A percentile compares a stretch with the other conserved stretches of the same genome.
phyloP scores from a whole-genome alignment of 2,113 vertebrate species.

The Crotalus helleri region DNA sequence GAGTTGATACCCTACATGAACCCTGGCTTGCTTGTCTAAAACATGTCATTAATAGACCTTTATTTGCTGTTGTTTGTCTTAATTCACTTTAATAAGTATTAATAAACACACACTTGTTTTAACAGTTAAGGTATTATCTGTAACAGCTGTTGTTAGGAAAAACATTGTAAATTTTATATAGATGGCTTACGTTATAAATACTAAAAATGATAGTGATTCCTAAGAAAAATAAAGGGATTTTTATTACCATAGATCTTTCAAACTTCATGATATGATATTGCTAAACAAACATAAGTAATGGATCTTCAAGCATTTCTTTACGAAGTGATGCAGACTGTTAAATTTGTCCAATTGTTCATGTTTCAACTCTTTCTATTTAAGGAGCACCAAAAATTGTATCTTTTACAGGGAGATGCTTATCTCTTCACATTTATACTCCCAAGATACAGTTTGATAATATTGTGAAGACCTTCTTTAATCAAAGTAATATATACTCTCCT shows the following conservation, averaged over 20 bases:
- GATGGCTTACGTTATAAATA: background rate
- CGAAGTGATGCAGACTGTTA: background rate
- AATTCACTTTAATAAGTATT: background rate
- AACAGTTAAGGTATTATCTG: background rate
- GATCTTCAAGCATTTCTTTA: background rate
- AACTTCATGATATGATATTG: background rate
- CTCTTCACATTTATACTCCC: background rate
- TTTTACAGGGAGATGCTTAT: background rate
- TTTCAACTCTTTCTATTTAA: background rate
- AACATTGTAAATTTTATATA: background rate
- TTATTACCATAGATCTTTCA: background rate
- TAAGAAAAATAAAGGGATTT: background rate
- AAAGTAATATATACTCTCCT: background rate
- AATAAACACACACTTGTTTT: background rate
- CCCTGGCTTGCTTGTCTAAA: background rate
- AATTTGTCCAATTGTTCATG: background rate
- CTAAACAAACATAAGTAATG: background rate
- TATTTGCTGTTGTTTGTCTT: background rate
- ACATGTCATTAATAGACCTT: background rate
- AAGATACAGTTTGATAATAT: background rate
- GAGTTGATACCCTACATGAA: background rate
- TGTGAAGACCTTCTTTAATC: background rate
- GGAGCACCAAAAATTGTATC: background rate
- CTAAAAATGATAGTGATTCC: background rate
- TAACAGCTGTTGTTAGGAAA: background rate